These are phyloP conservation scores for Equus przewalskii DNA, from an alignment of 2,113 vertebrate species.

Conservation along the genomic window DNA sequence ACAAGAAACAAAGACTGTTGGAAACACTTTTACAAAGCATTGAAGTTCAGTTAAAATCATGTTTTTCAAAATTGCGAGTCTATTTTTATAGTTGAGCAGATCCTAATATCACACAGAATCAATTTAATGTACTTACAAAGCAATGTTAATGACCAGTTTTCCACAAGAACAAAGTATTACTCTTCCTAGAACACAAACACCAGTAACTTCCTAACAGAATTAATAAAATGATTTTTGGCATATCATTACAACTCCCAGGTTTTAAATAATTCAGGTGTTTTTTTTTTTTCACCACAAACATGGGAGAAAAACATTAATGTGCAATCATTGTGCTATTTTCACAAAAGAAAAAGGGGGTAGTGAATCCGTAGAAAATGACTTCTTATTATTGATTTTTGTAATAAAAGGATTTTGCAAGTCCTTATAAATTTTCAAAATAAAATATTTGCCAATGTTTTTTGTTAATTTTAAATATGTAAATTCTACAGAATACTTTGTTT, in stretches of 20 bases:
- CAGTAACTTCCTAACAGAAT: not conserved
- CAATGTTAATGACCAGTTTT: not conserved
- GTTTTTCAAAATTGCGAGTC: constrained; percentile 57
- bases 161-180: not conserved
- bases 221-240: constrained; percentile 35
- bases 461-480: not conserved
- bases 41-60: constrained; percentile 32
- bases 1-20: constrained; percentile 24
- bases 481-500: not conserved
- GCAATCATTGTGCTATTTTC: not conserved
- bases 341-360: not conserved
- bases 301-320: not conserved
- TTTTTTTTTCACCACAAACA: not conserved
- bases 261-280: constrained; percentile 44
- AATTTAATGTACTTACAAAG: constrained; percentile 63
- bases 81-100: constrained; percentile 72
- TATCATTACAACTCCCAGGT: not conserved
- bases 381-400: not conserved
- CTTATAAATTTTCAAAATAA: not conserved
- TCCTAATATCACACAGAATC: not conserved
- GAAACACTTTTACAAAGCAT: constrained; percentile 17
- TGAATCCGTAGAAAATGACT: not conserved
- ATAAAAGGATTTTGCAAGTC: not conserved
- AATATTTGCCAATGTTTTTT: not conserved
- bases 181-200: constrained; percentile 47